A percentile compares a stretch with the other conserved stretches of the same genome.
phyloP scores from a whole-genome alignment of 2,888 invertebrate genomes.

The Miltochrista miniata region DNA sequence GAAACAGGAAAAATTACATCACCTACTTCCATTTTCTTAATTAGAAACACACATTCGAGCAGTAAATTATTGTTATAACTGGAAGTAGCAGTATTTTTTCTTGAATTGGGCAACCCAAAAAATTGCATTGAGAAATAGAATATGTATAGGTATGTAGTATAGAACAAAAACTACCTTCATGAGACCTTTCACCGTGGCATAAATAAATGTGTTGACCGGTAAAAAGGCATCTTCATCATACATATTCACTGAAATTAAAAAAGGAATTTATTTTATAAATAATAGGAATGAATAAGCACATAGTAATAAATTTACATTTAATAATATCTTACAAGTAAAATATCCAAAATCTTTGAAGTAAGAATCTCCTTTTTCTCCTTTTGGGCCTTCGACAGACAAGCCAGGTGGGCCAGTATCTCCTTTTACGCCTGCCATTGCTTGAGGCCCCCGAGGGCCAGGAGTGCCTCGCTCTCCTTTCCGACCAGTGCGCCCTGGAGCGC shows the following conservation, averaged over 20 bases:
- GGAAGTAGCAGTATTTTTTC: too few species aligned
- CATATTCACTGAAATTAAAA: conserved; percentile 29
- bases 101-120: too few species aligned
- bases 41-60: too few species aligned
- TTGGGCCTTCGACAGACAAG: conserved; percentile 56
- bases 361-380: conserved; percentile 56
- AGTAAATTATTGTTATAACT: too few species aligned
- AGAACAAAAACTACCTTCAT: conserved; percentile 48
- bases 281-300: too few species aligned
- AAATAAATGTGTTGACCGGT: conserved; percentile 57
- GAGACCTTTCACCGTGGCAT: conserved; percentile 53
- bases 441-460: conserved; percentile 39
- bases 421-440: conserved; percentile 54
- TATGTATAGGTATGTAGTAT: too few species aligned
- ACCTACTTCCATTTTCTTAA: neutral
- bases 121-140: too few species aligned
- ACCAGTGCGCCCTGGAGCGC: conserved; percentile 26
- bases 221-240: conserved; percentile 54
- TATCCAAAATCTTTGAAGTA: conserved; percentile 5
- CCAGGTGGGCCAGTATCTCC: conserved; percentile 59
- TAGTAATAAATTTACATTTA: too few species aligned
- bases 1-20: neutral
- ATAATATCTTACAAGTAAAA: conserved; percentile 2
- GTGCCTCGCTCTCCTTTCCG: conserved; percentile 46
- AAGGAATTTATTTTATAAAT: neutral